These are phyloP conservation scores for Taenaris catops DNA, from an alignment of 2,888 invertebrate genomes.

Conservation along the genomic window DNA sequence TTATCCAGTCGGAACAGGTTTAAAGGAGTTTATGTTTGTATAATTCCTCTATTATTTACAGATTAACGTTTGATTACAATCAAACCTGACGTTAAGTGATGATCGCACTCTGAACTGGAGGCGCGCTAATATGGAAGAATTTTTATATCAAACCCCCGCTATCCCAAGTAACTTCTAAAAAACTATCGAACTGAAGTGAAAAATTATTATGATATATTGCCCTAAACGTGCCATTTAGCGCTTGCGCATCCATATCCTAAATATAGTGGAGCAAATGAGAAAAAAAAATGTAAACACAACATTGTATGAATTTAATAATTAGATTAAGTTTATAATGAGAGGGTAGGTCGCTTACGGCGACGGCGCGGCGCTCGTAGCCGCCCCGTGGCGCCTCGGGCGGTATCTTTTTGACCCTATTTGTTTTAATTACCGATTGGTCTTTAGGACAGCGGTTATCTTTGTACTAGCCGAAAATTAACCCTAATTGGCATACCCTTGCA, in stretches of 20 bases:
- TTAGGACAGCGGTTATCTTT: conserved; percentile 67
- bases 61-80: too few relatives aligned
- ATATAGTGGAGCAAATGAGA: conserved; percentile 75
- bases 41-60: too few relatives aligned
- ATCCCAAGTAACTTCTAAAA: too few relatives aligned
- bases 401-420: conserved; percentile 74
- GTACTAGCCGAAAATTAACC: conserved; percentile 65
- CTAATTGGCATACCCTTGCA: conserved; percentile 68
- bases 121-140: too few relatives aligned
- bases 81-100: too few relatives aligned
- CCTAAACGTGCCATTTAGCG: conserved; percentile 79
- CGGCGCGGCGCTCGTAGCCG: conserved; percentile 62
- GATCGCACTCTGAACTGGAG: too few relatives aligned
- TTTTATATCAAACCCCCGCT: too few relatives aligned
- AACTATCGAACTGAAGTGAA: too few relatives aligned
- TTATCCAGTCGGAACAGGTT: too few relatives aligned
- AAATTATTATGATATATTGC: conserved; percentile 71
- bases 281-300: conserved; percentile 77
- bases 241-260: conserved; percentile 73
- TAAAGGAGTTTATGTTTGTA: too few relatives aligned
- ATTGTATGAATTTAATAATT: conserved; percentile 79
- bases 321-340: conserved; percentile 76
- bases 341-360: conserved; percentile 63
- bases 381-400: conserved; percentile 75
- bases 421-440: conserved; percentile 75